These are phyloP conservation scores for Falco novaeseelandiae DNA, from an alignment of 2,797 vertebrate genomes.

Conservation along the genomic window DNA sequence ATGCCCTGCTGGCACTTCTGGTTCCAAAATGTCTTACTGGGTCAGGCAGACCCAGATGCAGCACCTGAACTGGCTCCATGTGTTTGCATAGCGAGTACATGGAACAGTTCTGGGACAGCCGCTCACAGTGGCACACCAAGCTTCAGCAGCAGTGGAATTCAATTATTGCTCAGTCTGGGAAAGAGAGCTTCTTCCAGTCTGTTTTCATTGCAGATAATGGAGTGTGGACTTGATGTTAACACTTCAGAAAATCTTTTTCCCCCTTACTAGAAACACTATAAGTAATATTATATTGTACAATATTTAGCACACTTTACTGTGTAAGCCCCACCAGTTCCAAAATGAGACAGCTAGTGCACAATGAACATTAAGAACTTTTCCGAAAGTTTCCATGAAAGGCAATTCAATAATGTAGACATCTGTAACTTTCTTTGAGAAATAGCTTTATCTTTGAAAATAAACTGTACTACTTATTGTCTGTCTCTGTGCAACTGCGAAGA, in stretches of 20 bases:
- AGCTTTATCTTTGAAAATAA: neutral
- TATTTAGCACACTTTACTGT: neutral
- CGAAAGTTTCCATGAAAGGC: neutral
- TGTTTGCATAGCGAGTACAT: fast-evolving
- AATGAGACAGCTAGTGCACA: neutral
- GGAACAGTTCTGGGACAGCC: neutral
- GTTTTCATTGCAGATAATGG: neutral
- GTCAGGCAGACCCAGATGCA: neutral
- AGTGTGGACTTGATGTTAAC: neutral
- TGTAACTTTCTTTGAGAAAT: neutral
- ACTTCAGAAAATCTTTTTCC: neutral
- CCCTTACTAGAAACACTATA: neutral
- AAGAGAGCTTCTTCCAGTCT: neutral
- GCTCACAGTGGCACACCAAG: neutral
- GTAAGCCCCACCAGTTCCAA: neutral
- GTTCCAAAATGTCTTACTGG: neutral
- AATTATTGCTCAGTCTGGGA: neutral
- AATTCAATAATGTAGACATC: neutral
- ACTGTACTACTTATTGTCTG: neutral
- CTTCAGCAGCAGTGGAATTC: neutral
- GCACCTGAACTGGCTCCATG: neutral
- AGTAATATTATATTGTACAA: neutral
- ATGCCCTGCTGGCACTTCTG: neutral
- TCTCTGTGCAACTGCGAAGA: neutral
- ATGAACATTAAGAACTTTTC: neutral